Conservation (phyloP, 2,113 vertebrate genomes). For the Anoura caudifer region DNA sequence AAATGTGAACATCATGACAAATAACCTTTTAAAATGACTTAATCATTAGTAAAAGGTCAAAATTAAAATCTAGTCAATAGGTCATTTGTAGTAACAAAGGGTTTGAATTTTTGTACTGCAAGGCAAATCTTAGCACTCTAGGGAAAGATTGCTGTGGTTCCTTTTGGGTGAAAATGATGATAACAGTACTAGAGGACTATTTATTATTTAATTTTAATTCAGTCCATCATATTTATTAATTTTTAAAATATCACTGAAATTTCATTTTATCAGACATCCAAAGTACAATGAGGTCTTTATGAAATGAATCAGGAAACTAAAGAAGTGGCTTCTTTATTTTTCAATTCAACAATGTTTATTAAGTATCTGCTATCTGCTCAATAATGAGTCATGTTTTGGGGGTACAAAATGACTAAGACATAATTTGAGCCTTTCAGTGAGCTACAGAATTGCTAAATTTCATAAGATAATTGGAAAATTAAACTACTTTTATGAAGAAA, state of each 20-base stretch:
- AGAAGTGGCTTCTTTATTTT: conserved; percentile 29
- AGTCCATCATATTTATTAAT: background rate
- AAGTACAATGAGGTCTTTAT: background rate
- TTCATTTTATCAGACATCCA: conserved; percentile 36
- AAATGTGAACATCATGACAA: conserved; percentile 29
- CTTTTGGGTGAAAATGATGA: background rate
- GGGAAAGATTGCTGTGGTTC: background rate
- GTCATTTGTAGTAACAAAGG: conserved; percentile 34
- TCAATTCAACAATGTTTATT: conserved; percentile 8
- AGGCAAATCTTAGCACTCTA: conserved; percentile 10
- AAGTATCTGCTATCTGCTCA: background rate
- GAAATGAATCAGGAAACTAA: conserved; percentile 1
- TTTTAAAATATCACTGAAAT: conserved; percentile 11
- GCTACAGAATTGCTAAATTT: conserved; percentile 27
- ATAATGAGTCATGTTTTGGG: conserved; percentile 7
- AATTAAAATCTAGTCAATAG: conserved; percentile 34
- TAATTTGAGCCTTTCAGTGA: background rate
- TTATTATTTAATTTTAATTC: conserved; percentile 7
- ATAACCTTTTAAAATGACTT: conserved; percentile 14
- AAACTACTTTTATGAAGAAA: conserved; percentile 23
- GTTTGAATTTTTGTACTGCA: conserved; percentile 15
- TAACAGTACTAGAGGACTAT: background rate
- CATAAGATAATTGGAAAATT: conserved; percentile 5
- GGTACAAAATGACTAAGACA: conserved; percentile 25
- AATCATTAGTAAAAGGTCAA: conserved; percentile 32